Base-by-base conservation (phyloP, 2,888 invertebrate species). In the Biston stratarius region DNA sequence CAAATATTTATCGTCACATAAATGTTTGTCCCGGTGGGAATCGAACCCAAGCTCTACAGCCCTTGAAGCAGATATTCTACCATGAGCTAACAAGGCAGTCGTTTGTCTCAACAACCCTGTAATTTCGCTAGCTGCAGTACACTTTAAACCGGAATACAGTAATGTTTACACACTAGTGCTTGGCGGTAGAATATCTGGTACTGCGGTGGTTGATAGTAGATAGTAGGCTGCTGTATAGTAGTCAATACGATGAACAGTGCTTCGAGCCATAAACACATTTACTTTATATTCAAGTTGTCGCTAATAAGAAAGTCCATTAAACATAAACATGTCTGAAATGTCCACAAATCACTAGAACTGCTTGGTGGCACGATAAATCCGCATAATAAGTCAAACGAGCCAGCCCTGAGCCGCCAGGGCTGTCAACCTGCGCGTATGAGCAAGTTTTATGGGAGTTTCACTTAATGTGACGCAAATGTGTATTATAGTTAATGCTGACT, bases 401-500 rank as follows among this genome's bases (percentile, higher is more conserved):
- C 75, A 77, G 62, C 76, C 75, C 55, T 55, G 33, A 63, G 60
- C 49, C 53, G 61, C 63, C 67, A 73, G 73, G 72, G 75, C 67
- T 79, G 74, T 72, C 77, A 74, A 73, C 52, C 56, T 38, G 47
- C 53, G 52, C 58, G 52, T 66, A 61, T 52, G 38, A 34, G 47
- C 69, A 59, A 75, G 69, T 72, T 79, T 78, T 72, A 64, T 60
- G 63, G 49, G 40, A 60, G 38, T 51, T 56, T 56, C 45, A 60
- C 49, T 55, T 61, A 56, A 77, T 70, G 72, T 69, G 70, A 72
- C 72, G 73, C 73, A 75, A 76, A 77, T 72, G 77, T 67, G 61
- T 61, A 66, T 61, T 78, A 78, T 77, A 74, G 76, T 77, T 77
- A 78, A 79, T 74, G 72, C 65, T 66, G 61, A 69, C 70, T 36